A percentile compares a stretch with the other conserved stretches of the same genome.
phyloP scores from a whole-genome alignment of 1,140 invertebrate genomes.

The Papilio dardanus region DNA sequence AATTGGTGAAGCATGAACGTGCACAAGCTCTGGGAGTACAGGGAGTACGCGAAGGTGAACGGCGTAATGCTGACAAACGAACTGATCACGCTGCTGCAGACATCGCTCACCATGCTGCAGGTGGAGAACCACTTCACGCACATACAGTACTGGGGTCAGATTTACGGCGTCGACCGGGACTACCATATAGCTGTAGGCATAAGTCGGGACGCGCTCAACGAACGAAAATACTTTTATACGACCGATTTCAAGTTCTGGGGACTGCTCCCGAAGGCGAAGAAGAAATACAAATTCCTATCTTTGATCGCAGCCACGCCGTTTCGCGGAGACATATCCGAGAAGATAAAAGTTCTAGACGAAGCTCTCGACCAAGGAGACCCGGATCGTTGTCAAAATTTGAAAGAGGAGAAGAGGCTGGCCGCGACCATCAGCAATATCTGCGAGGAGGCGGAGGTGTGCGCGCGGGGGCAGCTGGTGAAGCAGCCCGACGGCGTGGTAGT shows the following conservation, averaged over 20 bases:
- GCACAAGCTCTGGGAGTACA: constrained; percentile 75
- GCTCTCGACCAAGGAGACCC: constrained; percentile 72
- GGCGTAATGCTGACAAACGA: constrained; percentile 86
- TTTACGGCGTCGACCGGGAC: constrained; percentile 86
- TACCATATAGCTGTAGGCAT: constrained; percentile 90
- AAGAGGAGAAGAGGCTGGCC: constrained; percentile 89
- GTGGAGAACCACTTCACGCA: constrained; percentile 89
- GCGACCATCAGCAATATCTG: constrained; percentile 87
- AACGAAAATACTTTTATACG: constrained; percentile 88
- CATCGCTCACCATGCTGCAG: constrained; percentile 87
- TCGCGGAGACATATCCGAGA: constrained; percentile 67
- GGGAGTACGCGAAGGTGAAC: constrained; percentile 72
- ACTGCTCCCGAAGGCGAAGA: constrained; percentile 84
- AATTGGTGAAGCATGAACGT: constrained; percentile 58
- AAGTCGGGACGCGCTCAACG: constrained; percentile 85
- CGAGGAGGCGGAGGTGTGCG: constrained; percentile 86
- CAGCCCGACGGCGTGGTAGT: constrained; percentile 85
- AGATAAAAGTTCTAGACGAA: constrained; percentile 77
- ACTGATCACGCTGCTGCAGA: constrained; percentile 85
- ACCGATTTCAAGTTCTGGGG: constrained; percentile 87
- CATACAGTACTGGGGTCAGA: constrained; percentile 89
- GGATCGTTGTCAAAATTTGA: constrained; percentile 83
- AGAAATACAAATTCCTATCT: constrained; percentile 83
- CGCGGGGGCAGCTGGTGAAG: constrained; percentile 88
- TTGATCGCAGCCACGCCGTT: constrained; percentile 73